These are phyloP conservation scores for Ostrea edulis DNA, from an alignment of 1,140 invertebrate genomes.

Conservation along the genomic window DNA sequence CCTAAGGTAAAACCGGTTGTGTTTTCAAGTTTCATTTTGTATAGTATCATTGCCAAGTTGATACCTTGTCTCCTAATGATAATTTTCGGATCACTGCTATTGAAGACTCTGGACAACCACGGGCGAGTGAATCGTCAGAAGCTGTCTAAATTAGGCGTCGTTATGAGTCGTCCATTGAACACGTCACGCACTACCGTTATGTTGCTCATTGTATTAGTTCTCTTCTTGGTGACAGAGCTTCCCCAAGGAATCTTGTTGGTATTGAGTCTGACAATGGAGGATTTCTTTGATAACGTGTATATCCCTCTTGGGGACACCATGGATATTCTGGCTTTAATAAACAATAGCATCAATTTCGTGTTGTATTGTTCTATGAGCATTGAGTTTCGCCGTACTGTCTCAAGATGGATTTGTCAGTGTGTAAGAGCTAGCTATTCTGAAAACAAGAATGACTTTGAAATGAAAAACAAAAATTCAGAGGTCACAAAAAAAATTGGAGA, in stretches of 20 bases:
- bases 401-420: constrained; percentile 36
- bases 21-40: constrained; percentile 71
- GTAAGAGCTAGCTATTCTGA: not conserved
- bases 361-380: constrained; percentile 94
- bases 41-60: constrained; percentile 77
- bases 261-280: constrained; percentile 65
- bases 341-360: constrained; percentile 95
- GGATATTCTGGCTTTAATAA: constrained; percentile 94
- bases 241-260: constrained; percentile 83
- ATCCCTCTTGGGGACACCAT: constrained; percentile 89
- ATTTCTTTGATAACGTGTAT: constrained; percentile 78
- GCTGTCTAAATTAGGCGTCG: constrained; percentile 76
- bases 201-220: constrained; percentile 79
- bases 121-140: constrained; percentile 72
- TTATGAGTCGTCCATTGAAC: constrained; percentile 49
- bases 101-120: constrained; percentile 79
- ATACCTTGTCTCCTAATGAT: constrained; percentile 80
- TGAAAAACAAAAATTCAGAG: not conserved
- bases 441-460: constrained; percentile 16
- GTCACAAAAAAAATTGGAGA: not conserved
- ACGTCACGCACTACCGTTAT: constrained; percentile 84
- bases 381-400: constrained; percentile 54
- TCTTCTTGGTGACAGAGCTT: constrained; percentile 93
- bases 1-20: constrained; percentile 62
- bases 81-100: constrained; percentile 78